Conservation (phyloP, 2,113 vertebrate genomes). For the Pagrus major region DNA sequence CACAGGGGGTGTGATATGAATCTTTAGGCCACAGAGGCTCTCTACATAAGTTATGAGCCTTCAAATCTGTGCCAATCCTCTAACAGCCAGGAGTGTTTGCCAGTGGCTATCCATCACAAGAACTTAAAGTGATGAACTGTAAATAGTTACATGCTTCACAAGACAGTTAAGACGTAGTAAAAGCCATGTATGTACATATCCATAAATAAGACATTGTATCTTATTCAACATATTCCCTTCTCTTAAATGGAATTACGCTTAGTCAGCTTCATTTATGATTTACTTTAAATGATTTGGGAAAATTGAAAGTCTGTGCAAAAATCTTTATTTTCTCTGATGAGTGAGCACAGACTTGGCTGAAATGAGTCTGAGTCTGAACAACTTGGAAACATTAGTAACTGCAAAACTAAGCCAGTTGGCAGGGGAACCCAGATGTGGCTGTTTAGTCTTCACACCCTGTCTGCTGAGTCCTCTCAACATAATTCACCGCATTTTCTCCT, state of each 20-base stretch:
- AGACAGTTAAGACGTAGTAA: conserved; percentile 5
- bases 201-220: conserved; percentile 2
- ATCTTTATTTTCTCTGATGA: conserved; percentile 30
- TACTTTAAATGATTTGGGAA: conserved; percentile 29
- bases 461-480: conserved; percentile 24
- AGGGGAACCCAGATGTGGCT: conserved; percentile 28
- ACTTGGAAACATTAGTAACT: conserved; percentile 34
- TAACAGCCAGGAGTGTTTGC: conserved; percentile 29
- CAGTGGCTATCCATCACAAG: conserved; percentile 34
- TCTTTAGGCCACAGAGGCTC: conserved; percentile 35
- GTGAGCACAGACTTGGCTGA: conserved; percentile 24
- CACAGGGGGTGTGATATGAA: conserved; percentile 34
- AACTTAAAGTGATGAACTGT: conserved; percentile 29
- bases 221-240: conserved; percentile 7
- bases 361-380: conserved; percentile 20
- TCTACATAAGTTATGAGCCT: conserved; percentile 58
- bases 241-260: conserved; percentile 24
- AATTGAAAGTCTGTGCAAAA: conserved; percentile 9
- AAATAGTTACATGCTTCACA: conserved; percentile 20
- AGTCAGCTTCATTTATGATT: conserved; percentile 27
- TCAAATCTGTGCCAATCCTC: conserved; percentile 27
- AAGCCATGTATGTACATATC: neutral
- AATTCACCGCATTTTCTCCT: conserved; percentile 47
- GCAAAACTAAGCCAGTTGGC: conserved; percentile 33
- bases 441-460: conserved; percentile 45